A percentile compares a stretch with the other conserved stretches of the same genome.
phyloP scores from a whole-genome alignment of 1,140 invertebrate genomes.

The Pollicipes pollicipes region DNA sequence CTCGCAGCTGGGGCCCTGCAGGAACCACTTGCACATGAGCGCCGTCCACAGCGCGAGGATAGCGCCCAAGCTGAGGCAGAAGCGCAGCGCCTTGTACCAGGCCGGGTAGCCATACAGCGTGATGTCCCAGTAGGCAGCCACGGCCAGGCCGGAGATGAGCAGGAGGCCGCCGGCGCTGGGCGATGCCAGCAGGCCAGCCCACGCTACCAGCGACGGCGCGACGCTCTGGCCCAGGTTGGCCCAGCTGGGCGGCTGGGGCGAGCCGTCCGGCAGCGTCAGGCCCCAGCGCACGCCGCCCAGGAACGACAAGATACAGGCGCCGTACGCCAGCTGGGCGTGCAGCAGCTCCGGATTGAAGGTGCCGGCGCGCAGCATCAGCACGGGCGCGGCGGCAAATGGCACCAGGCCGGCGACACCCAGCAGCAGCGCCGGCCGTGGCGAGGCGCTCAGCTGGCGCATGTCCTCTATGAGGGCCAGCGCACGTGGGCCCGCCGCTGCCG shows the following conservation, averaged over 20 bases:
- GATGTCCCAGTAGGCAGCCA: slow-evolving; percentile 24
- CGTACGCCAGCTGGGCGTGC: slow-evolving; percentile 25
- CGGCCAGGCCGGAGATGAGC: slow-evolving; percentile 22
- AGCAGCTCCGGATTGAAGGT: slow-evolving; percentile 21
- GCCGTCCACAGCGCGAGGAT: slow-evolving; percentile 23
- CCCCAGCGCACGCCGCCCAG: slow-evolving; percentile 29
- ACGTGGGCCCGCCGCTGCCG: too few species aligned
- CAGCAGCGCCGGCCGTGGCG: slow-evolving; percentile 25
- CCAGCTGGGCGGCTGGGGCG: slow-evolving; percentile 22
- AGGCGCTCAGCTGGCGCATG: slow-evolving; percentile 19
- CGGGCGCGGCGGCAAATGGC: slow-evolving; percentile 25
- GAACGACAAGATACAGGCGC: slow-evolving; percentile 28
- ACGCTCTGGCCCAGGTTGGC: slow-evolving; percentile 24
- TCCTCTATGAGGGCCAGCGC: too few species aligned
- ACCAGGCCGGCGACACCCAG: slow-evolving; percentile 26
- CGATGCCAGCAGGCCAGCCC: slow-evolving; percentile 24
- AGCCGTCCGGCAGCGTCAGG: slow-evolving; percentile 19
- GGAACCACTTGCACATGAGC: too few species aligned
- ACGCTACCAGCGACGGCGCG: slow-evolving; percentile 25
- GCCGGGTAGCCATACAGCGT: slow-evolving; percentile 22
- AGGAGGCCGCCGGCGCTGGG: slow-evolving; percentile 18
- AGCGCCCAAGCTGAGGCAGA: slow-evolving; percentile 24
- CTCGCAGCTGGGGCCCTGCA: too few species aligned
- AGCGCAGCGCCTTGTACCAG: slow-evolving; percentile 27
- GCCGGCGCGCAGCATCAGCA: slow-evolving; percentile 23